Evolutionary conservation across 2,113 vertebrate genomes (phyloP).

Genomic region (Kobus ellipsiprymnus): DNA sequence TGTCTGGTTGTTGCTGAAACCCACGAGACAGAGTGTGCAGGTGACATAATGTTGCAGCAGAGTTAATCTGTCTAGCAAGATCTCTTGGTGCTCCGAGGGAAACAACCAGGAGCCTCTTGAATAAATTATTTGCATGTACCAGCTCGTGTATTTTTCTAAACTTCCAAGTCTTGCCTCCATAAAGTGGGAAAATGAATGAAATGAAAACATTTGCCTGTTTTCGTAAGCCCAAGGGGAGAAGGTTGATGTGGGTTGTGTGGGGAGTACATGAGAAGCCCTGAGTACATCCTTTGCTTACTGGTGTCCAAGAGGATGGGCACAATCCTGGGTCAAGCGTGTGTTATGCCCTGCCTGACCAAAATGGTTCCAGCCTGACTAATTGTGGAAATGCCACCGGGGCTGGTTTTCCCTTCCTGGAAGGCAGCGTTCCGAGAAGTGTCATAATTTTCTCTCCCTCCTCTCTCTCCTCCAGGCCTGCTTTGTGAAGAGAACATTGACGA

Average conservation of each 20-base stretch:
- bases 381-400: neutral
- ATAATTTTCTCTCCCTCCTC: neutral
- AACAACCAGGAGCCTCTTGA: neutral
- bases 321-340: neutral
- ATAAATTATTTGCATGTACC: neutral
- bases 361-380: too few species aligned
- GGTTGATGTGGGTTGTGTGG: neutral
- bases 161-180: neutral
- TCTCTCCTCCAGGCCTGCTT: conserved; percentile 78
- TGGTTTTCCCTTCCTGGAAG: neutral
- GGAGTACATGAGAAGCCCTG: neutral
- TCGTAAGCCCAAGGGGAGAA: neutral
- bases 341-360: neutral
- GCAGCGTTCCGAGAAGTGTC: neutral
- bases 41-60: neutral
- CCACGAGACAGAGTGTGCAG: neutral
- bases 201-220: neutral
- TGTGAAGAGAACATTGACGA: conserved; percentile 92
- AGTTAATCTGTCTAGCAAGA: neutral
- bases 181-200: neutral
- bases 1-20: neutral
- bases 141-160: neutral
- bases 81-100: neutral
- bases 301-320: neutral
- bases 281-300: neutral